Evolutionary conservation across 2,113 vertebrate genomes (phyloP).

Genomic region (Fregata magnificens): DNA sequence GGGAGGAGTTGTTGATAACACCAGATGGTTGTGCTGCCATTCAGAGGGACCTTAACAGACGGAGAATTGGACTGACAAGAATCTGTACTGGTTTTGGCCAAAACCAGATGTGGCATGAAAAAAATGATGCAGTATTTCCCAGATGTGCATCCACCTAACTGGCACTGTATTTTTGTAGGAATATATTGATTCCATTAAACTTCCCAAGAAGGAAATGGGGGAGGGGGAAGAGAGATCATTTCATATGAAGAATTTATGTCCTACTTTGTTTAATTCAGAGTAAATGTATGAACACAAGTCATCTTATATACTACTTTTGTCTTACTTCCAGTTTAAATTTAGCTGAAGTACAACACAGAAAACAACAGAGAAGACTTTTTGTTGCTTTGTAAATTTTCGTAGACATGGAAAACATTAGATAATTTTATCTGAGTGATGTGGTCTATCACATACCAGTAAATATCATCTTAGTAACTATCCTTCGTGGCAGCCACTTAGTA

Average conservation of each 20-base stretch:
- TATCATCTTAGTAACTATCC: background rate
- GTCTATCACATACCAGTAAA: background rate
- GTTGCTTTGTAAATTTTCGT: background rate
- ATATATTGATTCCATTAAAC: background rate
- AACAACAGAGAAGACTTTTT: background rate
- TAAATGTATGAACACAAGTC: background rate
- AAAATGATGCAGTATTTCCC: background rate
- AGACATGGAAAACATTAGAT: background rate
- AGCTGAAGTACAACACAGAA: background rate
- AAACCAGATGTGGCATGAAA: background rate
- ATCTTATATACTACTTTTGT: background rate
- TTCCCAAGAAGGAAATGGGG: background rate
- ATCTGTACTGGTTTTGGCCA: background rate
- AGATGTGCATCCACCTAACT: background rate
- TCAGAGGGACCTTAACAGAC: background rate
- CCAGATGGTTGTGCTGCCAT: background rate
- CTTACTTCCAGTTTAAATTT: background rate
- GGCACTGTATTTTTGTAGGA: background rate
- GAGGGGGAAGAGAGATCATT: background rate
- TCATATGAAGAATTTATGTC: background rate
- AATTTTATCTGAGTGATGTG: background rate
- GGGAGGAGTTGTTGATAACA: background rate
- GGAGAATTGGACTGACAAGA: background rate
- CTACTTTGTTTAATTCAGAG: background rate
- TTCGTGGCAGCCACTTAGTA: background rate